Conservation (phyloP, 2,113 vertebrate species). For the Columba janthina region DNA sequence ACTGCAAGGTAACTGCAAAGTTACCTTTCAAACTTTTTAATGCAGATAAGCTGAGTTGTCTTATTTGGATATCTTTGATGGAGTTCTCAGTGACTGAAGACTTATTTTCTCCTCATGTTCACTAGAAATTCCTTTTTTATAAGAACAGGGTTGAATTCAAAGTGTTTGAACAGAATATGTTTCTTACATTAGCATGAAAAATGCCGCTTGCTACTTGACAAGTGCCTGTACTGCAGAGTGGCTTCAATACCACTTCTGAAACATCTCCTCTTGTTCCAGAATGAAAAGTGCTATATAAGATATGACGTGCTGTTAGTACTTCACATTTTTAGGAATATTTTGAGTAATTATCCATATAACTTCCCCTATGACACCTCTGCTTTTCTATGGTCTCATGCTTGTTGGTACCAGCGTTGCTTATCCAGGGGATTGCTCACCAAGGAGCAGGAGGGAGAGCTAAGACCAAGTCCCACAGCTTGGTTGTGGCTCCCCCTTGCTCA, state of each 20-base stretch:
- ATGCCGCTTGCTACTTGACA: neutral
- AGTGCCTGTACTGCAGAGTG: neutral
- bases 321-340: neutral
- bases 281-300: neutral
- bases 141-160: neutral
- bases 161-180: neutral
- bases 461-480: neutral
- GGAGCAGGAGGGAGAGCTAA: neutral
- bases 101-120: neutral
- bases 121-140: neutral
- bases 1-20: neutral
- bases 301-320: neutral
- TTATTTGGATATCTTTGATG: neutral
- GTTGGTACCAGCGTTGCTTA: neutral
- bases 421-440: neutral
- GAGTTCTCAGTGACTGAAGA: neutral
- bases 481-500: neutral
- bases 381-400: neutral
- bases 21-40: neutral
- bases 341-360: neutral
- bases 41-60: neutral
- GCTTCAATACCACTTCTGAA: neutral
- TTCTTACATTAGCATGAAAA: neutral
- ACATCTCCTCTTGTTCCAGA: neutral
- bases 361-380: neutral